phyloP scores from a whole-genome alignment of 2,797 vertebrate genomes.

The Mus caroli region DNA sequence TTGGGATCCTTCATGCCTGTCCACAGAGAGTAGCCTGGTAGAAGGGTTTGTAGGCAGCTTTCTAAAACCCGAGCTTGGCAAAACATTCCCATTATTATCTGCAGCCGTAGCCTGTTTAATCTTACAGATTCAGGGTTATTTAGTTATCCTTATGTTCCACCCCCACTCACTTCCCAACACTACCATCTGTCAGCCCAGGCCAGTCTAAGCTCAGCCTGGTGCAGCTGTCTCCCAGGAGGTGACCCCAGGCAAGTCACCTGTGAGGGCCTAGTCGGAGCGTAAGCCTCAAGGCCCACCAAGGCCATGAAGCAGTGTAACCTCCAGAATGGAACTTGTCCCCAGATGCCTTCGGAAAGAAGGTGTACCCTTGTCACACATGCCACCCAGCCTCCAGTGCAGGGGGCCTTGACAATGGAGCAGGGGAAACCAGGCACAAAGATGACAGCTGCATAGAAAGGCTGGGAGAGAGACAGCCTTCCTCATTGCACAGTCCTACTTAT shows the following conservation, averaged over 20 bases:
- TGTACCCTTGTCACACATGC: constrained; percentile 50
- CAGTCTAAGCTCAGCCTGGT: constrained; percentile 79
- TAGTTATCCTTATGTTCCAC: constrained; percentile 75
- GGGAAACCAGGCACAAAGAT: constrained; percentile 90
- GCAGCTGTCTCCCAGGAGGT: constrained; percentile 87
- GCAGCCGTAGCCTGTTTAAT: constrained; percentile 82
- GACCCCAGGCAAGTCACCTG: constrained; percentile 79
- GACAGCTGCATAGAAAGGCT: constrained; percentile 91
- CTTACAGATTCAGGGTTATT: constrained; percentile 80
- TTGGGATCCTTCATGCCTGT: too few relatives aligned
- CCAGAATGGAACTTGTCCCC: constrained; percentile 82
- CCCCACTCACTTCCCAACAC: not conserved
- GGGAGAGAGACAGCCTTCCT: constrained; percentile 79
- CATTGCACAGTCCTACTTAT: constrained; percentile 87
- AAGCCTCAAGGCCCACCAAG: not conserved
- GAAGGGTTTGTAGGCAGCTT: not conserved
- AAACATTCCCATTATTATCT: constrained; percentile 40
- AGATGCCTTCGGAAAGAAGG: not conserved
- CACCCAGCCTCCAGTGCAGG: constrained; percentile 83
- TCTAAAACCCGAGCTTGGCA: not conserved
- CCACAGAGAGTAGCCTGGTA: not conserved
- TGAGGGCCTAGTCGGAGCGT: constrained; percentile 83
- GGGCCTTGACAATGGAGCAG: constrained; percentile 89
- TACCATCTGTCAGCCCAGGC: constrained; percentile 89
- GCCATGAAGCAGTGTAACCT: constrained; percentile 36